A percentile compares a stretch with the other conserved stretches of the same genome.
Conservation (phyloP, 2,797 vertebrate species). For the Nyctibius grandis region DNA sequence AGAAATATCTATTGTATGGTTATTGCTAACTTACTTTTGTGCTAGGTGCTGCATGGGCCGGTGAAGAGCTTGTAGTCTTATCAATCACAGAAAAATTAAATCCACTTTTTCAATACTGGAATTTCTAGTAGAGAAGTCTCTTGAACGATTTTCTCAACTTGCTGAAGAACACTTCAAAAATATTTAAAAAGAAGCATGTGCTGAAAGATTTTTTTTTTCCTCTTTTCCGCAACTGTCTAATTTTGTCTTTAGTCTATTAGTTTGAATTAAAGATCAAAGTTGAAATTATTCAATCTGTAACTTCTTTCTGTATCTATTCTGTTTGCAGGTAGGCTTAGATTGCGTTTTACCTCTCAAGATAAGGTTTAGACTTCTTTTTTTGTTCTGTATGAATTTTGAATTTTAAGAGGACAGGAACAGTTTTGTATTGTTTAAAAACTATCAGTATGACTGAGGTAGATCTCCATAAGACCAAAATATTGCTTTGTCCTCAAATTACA, state of each 20-base stretch:
- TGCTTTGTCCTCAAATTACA: neutral
- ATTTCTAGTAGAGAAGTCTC: neutral
- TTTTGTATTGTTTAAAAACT: neutral
- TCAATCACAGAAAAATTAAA: neutral
- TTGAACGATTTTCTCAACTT: neutral
- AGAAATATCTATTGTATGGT: neutral
- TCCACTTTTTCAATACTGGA: neutral
- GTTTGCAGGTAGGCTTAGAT: neutral
- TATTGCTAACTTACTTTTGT: neutral
- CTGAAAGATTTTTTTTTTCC: neutral
- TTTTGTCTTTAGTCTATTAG: neutral
- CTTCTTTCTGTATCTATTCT: neutral
- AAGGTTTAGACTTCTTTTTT: neutral
- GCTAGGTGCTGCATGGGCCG: neutral
- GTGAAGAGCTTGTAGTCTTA: neutral
- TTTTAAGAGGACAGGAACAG: neutral
- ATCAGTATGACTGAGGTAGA: neutral
- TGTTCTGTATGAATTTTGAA: neutral
- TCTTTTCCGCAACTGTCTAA: neutral
- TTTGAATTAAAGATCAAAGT: neutral
- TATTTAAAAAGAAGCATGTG: neutral
- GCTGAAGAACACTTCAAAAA: neutral
- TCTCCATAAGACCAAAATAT: neutral
- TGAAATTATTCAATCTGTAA: neutral
- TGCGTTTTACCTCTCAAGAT: neutral